These are phyloP conservation scores for Siderastrea siderea DNA, from an alignment of 92 coral and sea anemone species.

Conservation along the genomic window DNA sequence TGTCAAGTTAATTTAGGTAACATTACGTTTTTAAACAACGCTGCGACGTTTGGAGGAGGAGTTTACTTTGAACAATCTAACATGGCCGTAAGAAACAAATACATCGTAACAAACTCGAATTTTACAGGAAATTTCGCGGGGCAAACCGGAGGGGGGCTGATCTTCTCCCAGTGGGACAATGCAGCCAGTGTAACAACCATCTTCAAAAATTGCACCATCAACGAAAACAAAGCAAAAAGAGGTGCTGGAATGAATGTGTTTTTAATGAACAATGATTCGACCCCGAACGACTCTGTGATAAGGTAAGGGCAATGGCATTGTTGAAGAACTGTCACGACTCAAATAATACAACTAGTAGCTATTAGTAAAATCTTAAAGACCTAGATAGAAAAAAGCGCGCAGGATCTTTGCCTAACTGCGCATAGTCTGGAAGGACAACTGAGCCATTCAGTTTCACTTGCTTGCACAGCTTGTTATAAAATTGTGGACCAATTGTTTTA, in stretches of 20 bases:
- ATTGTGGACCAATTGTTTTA: no score
- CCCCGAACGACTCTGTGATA: slow-evolving; percentile 46
- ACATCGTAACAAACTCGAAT: slow-evolving; percentile 30
- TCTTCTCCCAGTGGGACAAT: slow-evolving; percentile 78
- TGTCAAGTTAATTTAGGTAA: slow-evolving; percentile 58
- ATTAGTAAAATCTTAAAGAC: no score
- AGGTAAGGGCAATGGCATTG: not conserved
- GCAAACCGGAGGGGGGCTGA: slow-evolving; percentile 88
- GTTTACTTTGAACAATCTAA: slow-evolving; percentile 64
- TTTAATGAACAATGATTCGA: slow-evolving; percentile 57
- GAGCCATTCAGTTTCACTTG: no score
- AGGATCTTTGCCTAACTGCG: no score
- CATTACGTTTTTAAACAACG: slow-evolving; percentile 60
- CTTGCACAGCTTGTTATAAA: no score
- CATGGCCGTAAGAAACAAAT: slow-evolving; percentile 47
- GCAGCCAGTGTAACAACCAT: slow-evolving; percentile 54
- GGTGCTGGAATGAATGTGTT: slow-evolving; percentile 80
- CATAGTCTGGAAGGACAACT: no score
- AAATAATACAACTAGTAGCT: no score
- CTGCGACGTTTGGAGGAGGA: slow-evolving; percentile 93
- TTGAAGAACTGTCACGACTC: no score
- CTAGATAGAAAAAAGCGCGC: no score
- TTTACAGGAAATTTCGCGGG: slow-evolving; percentile 68
- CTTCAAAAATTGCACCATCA: slow-evolving; percentile 62
- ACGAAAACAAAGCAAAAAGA: slow-evolving; percentile 69